Base-by-base conservation (phyloP, 2,113 vertebrate species). In the Sinocyclocheilus anshuiensis region DNA sequence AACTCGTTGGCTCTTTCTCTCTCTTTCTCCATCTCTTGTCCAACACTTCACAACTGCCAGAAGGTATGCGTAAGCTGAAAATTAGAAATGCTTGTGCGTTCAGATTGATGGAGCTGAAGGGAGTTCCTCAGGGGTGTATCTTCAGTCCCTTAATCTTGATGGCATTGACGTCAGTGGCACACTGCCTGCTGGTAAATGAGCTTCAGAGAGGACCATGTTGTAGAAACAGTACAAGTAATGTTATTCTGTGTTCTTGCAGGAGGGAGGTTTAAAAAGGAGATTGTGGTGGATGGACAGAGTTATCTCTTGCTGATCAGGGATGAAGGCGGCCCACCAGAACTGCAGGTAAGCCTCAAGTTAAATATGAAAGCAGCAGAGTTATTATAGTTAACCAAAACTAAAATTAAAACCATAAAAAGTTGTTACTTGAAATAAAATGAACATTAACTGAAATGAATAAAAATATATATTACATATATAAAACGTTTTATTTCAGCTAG, bases 211-310 rank as follows among this genome's bases (percentile, higher is more conserved):
- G 45, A 48, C 45, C 11, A 12, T 48, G 45, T 3, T 48, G 45
- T 48, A 48, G 45, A 82, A 65, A 50, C 18, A 20, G 39, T 26
- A 2, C 50, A 18, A 61, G 53, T 18, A 39, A 78, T 26, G 1
- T 86, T 2, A 33, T 86, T 87, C 33, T 90, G 76, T 20, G 74
- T 67, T 63, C 88, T 90, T 33, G 85, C 95, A 99, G 98, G 98
- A 91, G 98, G 98, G 2, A 96, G 98, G 84, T 99, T 99, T 89
- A 99, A 99, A 96, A 99, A 99, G 87, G 98, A 99, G 95, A 99
- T 99, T 10, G 96, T 98, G 10, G 97, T 99, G 4, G 98, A 99
- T 6, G 98, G 98, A n/a, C 98, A 99, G 74, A 99, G 98, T 93
- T 98, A 98, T 82, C 95, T 99, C 91, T 96, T 99, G 88, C 96